Evolutionary conservation across 2,113 vertebrate species (phyloP).

Genomic region (Pseudorectes ferrugineus): DNA sequence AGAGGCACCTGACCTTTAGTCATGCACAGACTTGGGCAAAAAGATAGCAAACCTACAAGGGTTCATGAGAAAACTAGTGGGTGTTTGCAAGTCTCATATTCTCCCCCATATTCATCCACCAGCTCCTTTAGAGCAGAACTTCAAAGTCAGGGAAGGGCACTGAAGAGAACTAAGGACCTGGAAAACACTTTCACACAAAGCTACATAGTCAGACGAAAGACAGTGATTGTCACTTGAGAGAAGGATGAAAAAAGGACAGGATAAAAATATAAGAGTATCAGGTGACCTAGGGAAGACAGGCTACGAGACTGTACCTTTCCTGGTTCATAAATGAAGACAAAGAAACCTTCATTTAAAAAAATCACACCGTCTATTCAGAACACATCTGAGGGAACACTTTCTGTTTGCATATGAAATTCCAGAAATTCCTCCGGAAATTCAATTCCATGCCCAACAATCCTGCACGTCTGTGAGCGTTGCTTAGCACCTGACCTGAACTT

Average conservation of each 20-base stretch:
- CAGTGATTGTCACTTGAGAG: not conserved
- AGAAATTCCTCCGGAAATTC: not conserved
- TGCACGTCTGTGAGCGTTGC: not conserved
- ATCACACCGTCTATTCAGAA: not conserved
- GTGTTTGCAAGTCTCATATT: not conserved
- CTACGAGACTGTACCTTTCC: not conserved
- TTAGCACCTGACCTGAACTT: not conserved
- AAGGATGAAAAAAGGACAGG: not conserved
- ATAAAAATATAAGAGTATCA: not conserved
- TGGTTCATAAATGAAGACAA: not conserved
- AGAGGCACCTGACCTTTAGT: not conserved
- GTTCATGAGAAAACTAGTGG: not conserved
- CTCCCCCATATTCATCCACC: not conserved
- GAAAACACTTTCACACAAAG: not conserved
- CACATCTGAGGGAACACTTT: not conserved
- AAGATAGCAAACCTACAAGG: accelerated
- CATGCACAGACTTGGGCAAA: not conserved
- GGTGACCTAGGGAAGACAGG: not conserved
- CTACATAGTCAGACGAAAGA: not conserved
- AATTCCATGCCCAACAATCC: not conserved
- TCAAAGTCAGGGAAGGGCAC: not conserved
- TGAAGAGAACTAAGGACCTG: not conserved
- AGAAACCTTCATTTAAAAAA: not conserved
- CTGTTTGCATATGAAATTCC: not conserved
- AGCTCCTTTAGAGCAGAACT: not conserved